These are phyloP conservation scores for Drosophila lacicola DNA, from an alignment of 2,888 invertebrate genomes.

Conservation along the genomic window DNA sequence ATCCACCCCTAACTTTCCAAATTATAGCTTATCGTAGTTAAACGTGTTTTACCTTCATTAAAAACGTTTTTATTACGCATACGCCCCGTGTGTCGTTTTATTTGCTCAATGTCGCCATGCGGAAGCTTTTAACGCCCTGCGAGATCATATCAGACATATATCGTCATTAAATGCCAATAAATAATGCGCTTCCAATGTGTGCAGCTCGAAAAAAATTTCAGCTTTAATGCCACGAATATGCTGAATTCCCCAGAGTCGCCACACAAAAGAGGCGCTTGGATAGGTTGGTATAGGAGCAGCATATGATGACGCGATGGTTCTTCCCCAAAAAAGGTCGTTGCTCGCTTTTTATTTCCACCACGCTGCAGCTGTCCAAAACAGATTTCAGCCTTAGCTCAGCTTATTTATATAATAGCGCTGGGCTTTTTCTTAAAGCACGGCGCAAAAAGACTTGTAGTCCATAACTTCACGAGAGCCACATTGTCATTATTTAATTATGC, in stretches of 20 bases:
- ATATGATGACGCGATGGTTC: conserved; percentile 5
- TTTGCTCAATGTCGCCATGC: conserved; percentile 26
- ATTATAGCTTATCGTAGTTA: conserved; percentile 47
- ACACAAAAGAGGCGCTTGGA: conserved; percentile 7
- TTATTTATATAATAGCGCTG: conserved; percentile 54
- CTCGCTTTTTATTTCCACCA: conserved; percentile 40
- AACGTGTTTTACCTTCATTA: conserved; percentile 42
- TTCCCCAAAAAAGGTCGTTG: conserved; percentile 29
- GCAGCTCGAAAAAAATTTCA: conserved; percentile 13
- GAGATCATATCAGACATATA: conserved; percentile 36
- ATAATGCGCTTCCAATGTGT: conserved; percentile 27
- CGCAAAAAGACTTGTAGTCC: conserved; percentile 24
- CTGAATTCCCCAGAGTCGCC: conserved; percentile 12
- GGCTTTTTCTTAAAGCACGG: conserved; percentile 30
- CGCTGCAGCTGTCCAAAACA: conserved; percentile 63
- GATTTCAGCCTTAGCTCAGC: conserved; percentile 40
- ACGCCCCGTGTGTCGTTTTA: conserved; percentile 54
- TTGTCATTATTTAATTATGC: conserved; percentile 76
- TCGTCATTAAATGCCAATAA: conserved; percentile 40
- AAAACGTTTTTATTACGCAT: conserved; percentile 65
- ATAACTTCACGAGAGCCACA: conserved; percentile 48
- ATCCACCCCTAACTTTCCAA: not conserved
- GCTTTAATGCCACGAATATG: conserved; percentile 18
- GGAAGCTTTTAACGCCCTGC: conserved; percentile 52
- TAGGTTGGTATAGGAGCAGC: conserved; percentile 11